Conservation (phyloP, 2,888 invertebrate species). For the Lasioglossum malachurum region DNA sequence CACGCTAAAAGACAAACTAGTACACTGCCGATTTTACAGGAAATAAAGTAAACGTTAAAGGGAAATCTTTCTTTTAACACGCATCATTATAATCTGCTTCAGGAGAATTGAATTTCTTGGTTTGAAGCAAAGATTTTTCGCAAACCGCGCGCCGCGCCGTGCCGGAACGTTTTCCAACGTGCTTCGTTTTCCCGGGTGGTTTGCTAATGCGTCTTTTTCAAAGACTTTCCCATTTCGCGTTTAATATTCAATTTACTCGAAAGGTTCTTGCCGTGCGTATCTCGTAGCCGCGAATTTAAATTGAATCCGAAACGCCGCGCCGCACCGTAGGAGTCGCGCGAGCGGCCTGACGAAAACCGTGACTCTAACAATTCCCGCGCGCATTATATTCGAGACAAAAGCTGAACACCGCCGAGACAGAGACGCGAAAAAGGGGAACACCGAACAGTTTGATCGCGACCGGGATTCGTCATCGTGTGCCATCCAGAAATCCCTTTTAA, state of each 20-base stretch:
- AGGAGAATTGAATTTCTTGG: neutral
- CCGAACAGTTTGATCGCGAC: neutral
- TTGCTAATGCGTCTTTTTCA: neutral
- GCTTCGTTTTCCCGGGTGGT: neutral
- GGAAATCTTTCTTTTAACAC: neutral
- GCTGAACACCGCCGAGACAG: neutral
- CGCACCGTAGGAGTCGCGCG: neutral
- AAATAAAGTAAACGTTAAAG: neutral
- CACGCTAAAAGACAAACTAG: neutral
- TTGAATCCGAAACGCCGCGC: neutral
- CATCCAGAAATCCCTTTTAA: constrained; percentile 38
- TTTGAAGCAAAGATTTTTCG: neutral
- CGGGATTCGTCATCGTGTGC: neutral
- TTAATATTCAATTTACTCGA: neutral
- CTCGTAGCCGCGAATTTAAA: neutral
- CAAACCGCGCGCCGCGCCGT: neutral
- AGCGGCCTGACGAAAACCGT: neutral
- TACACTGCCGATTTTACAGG: too few species aligned
- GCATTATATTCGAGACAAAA: neutral
- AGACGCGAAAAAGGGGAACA: neutral
- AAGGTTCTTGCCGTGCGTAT: too few species aligned
- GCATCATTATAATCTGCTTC: too few species aligned
- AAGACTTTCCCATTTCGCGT: neutral
- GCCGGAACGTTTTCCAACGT: neutral
- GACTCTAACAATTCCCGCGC: neutral